Percentiles rank a stretch among this genome's conserved stretches.
Evolutionary conservation across 2,888 invertebrate species (phyloP).

Genomic region (Callimorpha dominula): DNA sequence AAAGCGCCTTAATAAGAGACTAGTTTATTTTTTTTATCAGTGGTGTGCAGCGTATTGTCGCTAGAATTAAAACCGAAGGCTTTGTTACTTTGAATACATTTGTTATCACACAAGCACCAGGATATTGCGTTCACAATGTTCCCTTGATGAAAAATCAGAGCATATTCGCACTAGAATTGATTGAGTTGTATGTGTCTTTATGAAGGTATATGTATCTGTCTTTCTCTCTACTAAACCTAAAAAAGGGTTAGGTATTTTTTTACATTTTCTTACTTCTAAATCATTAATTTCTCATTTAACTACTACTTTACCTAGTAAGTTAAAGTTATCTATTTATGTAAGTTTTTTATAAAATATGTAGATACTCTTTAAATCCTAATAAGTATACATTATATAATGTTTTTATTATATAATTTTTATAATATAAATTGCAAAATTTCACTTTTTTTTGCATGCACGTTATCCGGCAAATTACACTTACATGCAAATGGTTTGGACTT

Average conservation of each 20-base stretch:
- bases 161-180: not conserved
- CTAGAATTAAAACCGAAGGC: slow-evolving; percentile 7
- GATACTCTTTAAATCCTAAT: too few species aligned
- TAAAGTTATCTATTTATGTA: too few species aligned
- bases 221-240: not conserved
- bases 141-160: slow-evolving; percentile 3
- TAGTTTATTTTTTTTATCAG: too few species aligned
- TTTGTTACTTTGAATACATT: slow-evolving; percentile 10
- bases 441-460: too few species aligned
- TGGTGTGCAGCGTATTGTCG: not conserved
- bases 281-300: too few species aligned
- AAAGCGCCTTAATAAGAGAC: not conserved
- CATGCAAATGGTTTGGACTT: too few species aligned
- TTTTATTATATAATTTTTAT: too few species aligned
- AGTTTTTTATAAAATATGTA: too few species aligned
- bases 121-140: slow-evolving; percentile 20
- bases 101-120: slow-evolving; percentile 13
- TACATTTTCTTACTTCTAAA: not conserved
- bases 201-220: not conserved
- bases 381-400: too few species aligned
- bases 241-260: not conserved
- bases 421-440: too few species aligned
- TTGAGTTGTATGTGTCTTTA: not conserved
- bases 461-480: too few species aligned
- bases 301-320: too few species aligned